Percentiles rank a stretch among this genome's conserved stretches.
These are phyloP conservation scores for Malurus splendens DNA, from an alignment of 2,797 vertebrate species.

Conservation along the genomic window DNA sequence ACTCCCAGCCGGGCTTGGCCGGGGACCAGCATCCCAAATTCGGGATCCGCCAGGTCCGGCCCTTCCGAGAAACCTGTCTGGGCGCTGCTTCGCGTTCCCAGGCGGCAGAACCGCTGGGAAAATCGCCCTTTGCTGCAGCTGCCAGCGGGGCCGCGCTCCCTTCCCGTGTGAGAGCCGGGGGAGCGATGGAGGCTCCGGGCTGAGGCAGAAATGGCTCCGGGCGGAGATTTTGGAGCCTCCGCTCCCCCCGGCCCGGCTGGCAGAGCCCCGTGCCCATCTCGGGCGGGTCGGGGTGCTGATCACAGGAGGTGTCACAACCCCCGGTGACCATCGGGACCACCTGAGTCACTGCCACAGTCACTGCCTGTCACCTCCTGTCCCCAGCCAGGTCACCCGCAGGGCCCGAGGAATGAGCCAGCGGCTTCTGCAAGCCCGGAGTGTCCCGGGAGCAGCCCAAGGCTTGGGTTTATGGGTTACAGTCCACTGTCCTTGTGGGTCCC, in stretches of 20 bases:
- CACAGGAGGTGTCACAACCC: not conserved
- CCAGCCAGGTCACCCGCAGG: not conserved
- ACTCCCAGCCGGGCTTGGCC: not conserved
- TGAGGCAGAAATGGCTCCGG: rapidly evolving
- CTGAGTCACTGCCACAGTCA: not conserved
- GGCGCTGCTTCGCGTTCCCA: not conserved
- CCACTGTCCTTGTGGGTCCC: rapidly evolving
- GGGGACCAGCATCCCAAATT: not conserved
- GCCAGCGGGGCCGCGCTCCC: not conserved
- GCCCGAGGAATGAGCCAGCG: rapidly evolving
- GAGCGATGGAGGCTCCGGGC: rapidly evolving
- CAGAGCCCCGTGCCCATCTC: rapidly evolving
- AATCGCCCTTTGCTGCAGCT: not conserved
- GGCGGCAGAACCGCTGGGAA: not conserved
- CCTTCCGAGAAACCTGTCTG: not conserved
- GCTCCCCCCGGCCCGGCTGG: not conserved
- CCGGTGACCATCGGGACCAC: rapidly evolving
- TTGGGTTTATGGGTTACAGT: not conserved
- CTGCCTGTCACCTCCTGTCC: not conserved
- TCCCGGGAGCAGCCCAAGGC: rapidly evolving
- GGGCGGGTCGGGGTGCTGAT: rapidly evolving
- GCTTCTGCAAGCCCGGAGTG: not conserved
- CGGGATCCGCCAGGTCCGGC: not conserved
- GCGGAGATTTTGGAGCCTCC: not conserved
- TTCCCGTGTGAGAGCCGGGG: not conserved